Conservation (phyloP, 2,888 invertebrate species). For the Chymomyza procnemis region DNA sequence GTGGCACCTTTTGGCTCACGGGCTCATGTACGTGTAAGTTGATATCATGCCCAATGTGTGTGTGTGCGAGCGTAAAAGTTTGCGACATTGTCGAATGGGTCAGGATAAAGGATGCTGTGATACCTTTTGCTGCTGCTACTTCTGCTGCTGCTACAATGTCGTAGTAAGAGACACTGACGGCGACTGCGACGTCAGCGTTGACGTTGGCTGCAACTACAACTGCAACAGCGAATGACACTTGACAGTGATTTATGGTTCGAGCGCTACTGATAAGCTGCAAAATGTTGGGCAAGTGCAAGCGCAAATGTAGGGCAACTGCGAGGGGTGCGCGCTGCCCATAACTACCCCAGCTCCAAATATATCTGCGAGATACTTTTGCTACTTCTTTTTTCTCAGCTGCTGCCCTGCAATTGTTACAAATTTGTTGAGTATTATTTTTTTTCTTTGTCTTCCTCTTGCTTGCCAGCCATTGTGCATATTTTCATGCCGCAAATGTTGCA, state of each 20-base stretch:
- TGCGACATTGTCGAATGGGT: constrained; percentile 41
- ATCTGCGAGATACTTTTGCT: not conserved
- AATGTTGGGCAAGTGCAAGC: constrained; percentile 59
- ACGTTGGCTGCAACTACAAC: not conserved
- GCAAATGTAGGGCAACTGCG: constrained; percentile 56
- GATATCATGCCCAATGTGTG: constrained; percentile 38
- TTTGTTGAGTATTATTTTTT: constrained; percentile 41
- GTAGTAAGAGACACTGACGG: constrained; percentile 4
- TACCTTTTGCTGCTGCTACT: constrained; percentile 36
- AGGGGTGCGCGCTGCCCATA: constrained; percentile 13
- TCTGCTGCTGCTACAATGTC: constrained; percentile 31
- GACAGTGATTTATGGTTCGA: constrained; percentile 78
- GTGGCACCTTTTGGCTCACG: constrained; percentile 61
- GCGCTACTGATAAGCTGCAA: constrained; percentile 73
- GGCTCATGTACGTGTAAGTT: constrained; percentile 53
- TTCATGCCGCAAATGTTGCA: constrained; percentile 74
- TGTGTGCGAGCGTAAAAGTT: constrained; percentile 44
- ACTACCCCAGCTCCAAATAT: not conserved
- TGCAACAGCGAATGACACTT: constrained; percentile 75
- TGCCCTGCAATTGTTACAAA: constrained; percentile 39
- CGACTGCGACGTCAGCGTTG: constrained; percentile 7
- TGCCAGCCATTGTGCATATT: constrained; percentile 22
- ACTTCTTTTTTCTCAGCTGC: not conserved
- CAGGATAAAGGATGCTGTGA: constrained; percentile 51
- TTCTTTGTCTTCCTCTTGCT: constrained; percentile 16